These are phyloP conservation scores for Choloepus hoffmanni DNA, from an alignment of 2,113 vertebrate genomes.

Conservation along the genomic window DNA sequence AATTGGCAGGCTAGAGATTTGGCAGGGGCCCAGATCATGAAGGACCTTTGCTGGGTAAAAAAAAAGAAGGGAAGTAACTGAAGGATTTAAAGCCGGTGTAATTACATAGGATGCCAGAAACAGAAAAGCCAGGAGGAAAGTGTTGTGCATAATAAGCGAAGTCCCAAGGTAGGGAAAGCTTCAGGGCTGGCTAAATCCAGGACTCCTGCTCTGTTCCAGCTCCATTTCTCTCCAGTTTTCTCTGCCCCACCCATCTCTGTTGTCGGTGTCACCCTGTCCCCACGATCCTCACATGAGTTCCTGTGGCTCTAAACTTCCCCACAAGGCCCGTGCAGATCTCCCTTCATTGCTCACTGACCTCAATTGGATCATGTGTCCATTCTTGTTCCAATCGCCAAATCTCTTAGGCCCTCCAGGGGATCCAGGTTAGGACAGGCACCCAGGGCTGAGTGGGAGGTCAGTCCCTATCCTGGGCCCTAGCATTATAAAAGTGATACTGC, in stretches of 20 bases:
- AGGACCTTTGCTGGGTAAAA: not conserved
- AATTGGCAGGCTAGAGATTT: not conserved
- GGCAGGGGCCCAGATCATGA: not conserved
- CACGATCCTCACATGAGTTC: not conserved
- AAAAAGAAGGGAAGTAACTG: not conserved
- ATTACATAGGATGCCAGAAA: not conserved
- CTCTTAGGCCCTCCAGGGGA: not conserved
- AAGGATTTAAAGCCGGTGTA: slow-evolving; percentile 25
- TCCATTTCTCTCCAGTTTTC: not conserved
- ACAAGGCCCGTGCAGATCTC: not conserved
- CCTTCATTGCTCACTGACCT: slow-evolving; percentile 9
- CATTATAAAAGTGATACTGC: not conserved
- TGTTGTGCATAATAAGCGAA: not conserved
- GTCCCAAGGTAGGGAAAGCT: not conserved
- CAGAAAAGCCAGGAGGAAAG: not conserved
- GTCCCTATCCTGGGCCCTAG: too few species aligned
- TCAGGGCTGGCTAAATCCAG: not conserved
- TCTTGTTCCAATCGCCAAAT: slow-evolving; percentile 9
- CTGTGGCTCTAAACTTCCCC: not conserved
- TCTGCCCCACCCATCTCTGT: not conserved
- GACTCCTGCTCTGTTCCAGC: not conserved
- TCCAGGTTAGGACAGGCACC: not conserved
- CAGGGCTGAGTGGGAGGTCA: not conserved
- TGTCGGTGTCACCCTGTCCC: not conserved
- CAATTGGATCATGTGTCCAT: not conserved